Evolutionary conservation across 2,888 invertebrate genomes (phyloP).

Genomic region (Cephus sareptanus): DNA sequence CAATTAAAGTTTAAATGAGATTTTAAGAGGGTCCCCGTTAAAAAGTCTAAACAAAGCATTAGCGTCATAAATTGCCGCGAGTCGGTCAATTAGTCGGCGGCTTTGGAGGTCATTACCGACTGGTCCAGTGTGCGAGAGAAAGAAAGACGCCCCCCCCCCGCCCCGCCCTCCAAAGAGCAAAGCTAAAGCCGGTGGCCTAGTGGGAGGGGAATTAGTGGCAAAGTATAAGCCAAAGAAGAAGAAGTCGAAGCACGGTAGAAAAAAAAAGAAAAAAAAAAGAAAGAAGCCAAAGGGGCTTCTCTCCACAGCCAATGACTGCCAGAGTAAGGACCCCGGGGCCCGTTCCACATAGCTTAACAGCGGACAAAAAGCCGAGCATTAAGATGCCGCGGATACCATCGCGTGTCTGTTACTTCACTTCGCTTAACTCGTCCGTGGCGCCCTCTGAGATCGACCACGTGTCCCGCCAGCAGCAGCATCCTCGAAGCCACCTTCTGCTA

Average conservation of each 20-base stretch:
- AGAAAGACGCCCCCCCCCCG: too few species aligned
- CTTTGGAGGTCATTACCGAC: background rate
- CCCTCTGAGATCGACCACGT: background rate
- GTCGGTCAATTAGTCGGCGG: conserved; percentile 23
- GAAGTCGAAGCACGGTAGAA: background rate
- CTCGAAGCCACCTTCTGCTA: background rate
- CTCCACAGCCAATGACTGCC: background rate
- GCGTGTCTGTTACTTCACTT: conserved; percentile 25
- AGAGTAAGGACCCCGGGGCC: background rate
- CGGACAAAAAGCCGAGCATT: conserved; percentile 20
- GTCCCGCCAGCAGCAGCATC: background rate
- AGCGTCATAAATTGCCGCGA: conserved; percentile 23
- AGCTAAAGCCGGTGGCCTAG: background rate
- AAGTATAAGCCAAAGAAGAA: background rate
- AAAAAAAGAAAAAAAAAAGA: background rate
- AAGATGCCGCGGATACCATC: conserved; percentile 24
- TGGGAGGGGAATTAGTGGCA: background rate
- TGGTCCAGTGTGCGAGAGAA: background rate
- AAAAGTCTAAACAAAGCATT: conserved; percentile 25
- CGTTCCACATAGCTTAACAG: conserved; percentile 23
- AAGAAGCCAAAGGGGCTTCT: background rate
- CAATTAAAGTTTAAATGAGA: conserved; percentile 16
- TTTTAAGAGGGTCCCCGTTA: conserved; percentile 21
- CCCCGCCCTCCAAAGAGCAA: background rate
- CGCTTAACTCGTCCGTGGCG: conserved; percentile 13